Conservation (phyloP, 2,797 vertebrate genomes). For the Danio albolineatus region DNA sequence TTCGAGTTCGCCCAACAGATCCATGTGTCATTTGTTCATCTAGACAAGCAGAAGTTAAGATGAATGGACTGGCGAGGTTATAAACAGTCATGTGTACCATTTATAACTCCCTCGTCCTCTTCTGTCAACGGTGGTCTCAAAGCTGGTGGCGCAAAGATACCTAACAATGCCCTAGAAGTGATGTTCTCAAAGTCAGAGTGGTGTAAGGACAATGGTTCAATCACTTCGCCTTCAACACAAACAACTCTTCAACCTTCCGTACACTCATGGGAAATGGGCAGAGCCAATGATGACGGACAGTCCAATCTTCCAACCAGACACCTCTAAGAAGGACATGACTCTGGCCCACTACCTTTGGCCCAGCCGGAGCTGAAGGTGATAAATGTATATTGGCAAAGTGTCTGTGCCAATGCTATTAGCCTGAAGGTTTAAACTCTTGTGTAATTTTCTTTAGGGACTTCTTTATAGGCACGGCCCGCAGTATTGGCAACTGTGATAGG, state of each 20-base stretch:
- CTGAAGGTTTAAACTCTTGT: slow-evolving; percentile 65
- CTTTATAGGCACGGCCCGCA: slow-evolving; percentile 66
- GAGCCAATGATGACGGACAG: slow-evolving; percentile 68
- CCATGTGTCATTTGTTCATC: slow-evolving; percentile 36
- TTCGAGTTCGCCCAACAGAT: slow-evolving; percentile 49
- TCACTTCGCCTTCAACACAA: slow-evolving; percentile 64
- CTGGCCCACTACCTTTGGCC: slow-evolving; percentile 77
- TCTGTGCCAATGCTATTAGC: slow-evolving; percentile 62
- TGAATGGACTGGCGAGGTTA: neutral
- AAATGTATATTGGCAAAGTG: slow-evolving; percentile 54
- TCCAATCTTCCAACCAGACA: slow-evolving; percentile 64
- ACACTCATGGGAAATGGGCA: slow-evolving; percentile 68
- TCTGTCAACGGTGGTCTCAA: slow-evolving; percentile 22
- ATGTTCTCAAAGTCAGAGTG: slow-evolving; percentile 64
- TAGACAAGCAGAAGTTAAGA: slow-evolving; percentile 11
- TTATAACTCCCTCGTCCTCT: slow-evolving; percentile 28
- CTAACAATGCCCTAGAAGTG: slow-evolving; percentile 50
- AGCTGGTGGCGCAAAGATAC: slow-evolving; percentile 11
- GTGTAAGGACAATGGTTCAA: slow-evolving; percentile 63
- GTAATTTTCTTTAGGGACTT: slow-evolving; percentile 68
- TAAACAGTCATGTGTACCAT: slow-evolving; percentile 10
- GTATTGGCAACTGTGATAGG: slow-evolving; percentile 66
- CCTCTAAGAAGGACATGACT: slow-evolving; percentile 63
- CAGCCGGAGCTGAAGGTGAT: slow-evolving; percentile 70
- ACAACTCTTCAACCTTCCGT: slow-evolving; percentile 63